phyloP scores from a whole-genome alignment of 2,888 invertebrate genomes.

The Drosophila multiciliata region DNA sequence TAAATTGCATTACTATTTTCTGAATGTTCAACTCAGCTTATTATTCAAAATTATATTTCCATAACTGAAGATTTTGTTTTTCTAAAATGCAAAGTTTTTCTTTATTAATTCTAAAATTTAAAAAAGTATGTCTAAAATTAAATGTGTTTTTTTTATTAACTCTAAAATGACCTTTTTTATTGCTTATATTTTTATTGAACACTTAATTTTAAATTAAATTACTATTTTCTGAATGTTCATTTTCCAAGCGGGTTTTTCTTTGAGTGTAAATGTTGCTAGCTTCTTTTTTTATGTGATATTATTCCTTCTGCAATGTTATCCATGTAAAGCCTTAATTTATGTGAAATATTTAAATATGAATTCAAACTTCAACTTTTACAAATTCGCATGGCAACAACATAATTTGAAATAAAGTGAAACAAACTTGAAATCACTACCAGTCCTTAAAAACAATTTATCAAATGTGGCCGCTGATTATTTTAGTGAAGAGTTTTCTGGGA shows the following conservation, averaged over 20 bases:
- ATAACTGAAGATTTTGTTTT: too few relatives aligned
- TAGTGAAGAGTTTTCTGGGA: neutral
- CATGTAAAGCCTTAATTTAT: neutral
- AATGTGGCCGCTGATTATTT: neutral
- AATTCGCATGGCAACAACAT: neutral
- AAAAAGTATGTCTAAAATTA: rapidly evolving
- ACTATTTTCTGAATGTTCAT: neutral
- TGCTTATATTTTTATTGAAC: neutral
- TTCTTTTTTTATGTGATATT: neutral
- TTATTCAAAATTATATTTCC: too few relatives aligned
- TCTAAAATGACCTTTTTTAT: neutral
- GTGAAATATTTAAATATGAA: neutral
- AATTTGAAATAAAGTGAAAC: neutral
- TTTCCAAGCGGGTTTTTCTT: neutral
- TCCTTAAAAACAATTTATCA: neutral
- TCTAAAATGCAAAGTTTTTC: too few relatives aligned
- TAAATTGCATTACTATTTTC: neutral
- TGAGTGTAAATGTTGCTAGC: neutral
- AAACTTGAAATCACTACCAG: neutral
- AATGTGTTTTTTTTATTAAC: neutral
- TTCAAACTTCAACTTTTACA: neutral
- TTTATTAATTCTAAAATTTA: neutral
- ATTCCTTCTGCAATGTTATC: neutral
- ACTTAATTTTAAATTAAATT: neutral
- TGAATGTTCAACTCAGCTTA: too few relatives aligned